phyloP scores from a whole-genome alignment of 2,113 vertebrate genomes.

The Boulengeromyrus knoepffleri region DNA sequence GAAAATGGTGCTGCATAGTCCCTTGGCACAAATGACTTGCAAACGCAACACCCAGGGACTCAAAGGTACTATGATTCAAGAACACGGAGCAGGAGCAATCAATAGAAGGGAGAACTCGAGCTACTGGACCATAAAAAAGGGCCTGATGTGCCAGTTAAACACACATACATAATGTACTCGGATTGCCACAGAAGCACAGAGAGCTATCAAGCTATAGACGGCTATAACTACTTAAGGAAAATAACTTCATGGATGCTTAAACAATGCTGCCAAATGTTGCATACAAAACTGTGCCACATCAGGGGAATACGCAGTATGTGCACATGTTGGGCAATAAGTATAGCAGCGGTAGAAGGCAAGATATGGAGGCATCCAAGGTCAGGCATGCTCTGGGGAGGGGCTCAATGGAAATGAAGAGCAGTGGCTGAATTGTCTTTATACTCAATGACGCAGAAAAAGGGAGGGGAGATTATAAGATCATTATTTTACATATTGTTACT shows the following conservation, averaged over 20 bases:
- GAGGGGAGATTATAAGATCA: neutral
- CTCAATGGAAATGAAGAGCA: neutral
- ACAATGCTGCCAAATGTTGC: constrained; percentile 1
- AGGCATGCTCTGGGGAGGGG: neutral
- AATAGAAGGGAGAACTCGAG: neutral
- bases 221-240: constrained; percentile 2
- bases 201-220: neutral
- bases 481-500: neutral
- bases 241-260: constrained; percentile 5
- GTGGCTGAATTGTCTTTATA: neutral
- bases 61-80: neutral
- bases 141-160: neutral
- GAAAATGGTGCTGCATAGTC: neutral
- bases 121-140: neutral
- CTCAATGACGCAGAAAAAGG: neutral
- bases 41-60: neutral
- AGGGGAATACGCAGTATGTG: neutral
- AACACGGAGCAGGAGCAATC: neutral
- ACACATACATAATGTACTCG: constrained; percentile 1
- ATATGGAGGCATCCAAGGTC: neutral
- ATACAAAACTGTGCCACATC: neutral
- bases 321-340: neutral
- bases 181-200: neutral
- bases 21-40: neutral
- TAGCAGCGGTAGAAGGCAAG: neutral